Evolutionary conservation across 2,797 vertebrate species (phyloP).

Genomic region (Poliocrania exsul): DNA sequence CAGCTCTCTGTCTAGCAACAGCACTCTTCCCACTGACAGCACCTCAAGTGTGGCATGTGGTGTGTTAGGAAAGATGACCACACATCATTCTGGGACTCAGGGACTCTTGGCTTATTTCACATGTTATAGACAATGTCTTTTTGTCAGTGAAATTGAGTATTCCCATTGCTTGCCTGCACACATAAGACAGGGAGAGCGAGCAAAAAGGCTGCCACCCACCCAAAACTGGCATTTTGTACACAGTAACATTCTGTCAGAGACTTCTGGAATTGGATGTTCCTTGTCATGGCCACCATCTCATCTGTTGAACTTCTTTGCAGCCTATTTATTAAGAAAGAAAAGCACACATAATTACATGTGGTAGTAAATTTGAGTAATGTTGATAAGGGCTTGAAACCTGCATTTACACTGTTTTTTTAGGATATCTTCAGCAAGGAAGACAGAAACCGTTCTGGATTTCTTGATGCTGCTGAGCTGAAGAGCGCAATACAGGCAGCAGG

Average conservation of each 20-base stretch:
- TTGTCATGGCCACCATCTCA: background rate
- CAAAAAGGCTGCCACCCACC: background rate
- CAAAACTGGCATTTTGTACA: background rate
- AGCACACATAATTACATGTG: background rate
- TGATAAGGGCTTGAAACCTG: background rate
- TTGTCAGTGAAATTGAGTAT: background rate
- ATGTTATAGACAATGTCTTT: background rate
- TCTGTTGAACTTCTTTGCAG: background rate
- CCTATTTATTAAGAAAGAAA: background rate
- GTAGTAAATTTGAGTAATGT: background rate
- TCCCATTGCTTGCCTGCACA: background rate
- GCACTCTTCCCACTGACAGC: background rate
- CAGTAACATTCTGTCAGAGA: background rate
- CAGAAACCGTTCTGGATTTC: slow-evolving; percentile 58
- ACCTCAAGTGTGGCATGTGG: background rate
- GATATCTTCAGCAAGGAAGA: slow-evolving; percentile 65
- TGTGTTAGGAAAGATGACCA: background rate
- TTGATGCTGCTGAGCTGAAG: slow-evolving; percentile 56
- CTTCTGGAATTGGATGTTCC: background rate
- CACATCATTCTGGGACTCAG: background rate
- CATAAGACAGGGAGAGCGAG: background rate
- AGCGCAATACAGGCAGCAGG: slow-evolving; percentile 55
- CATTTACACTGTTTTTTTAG: slow-evolving; percentile 50
- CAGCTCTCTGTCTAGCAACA: background rate
- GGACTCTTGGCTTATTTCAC: background rate